Base-by-base conservation (phyloP, 1,140 invertebrate species). In the Ditylenchus dipsaci region DNA sequence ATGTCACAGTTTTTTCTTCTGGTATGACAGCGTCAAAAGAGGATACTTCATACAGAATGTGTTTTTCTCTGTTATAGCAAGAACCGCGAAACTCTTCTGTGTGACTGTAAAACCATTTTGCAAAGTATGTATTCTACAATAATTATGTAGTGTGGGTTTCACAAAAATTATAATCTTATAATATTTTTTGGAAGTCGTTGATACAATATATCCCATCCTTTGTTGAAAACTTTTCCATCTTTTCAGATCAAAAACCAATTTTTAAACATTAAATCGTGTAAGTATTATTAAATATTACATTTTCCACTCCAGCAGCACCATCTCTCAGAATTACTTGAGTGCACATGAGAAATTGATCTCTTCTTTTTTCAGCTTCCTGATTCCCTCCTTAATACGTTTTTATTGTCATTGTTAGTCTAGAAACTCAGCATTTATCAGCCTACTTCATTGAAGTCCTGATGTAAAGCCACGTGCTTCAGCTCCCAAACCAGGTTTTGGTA, bases 321-420 rank as follows among this genome's bases (percentile, higher is more conserved):
- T 85, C 84, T 9, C 86, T 79, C 8, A 91, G 84, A 72, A 91
- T 78, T 13, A 21, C 85, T 75, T 88, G 87, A 86, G 91, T 90
- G 17, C 74, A 86, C 49, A 87, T 86, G 85, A 92, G 88, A 81
- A 93, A 91, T 33, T 87, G 86, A 67, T 88, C 86, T 30, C 93
- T 83, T 59, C 89, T 87, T 53, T 87, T 59, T 88, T 87, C 64
- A 93, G 84, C 74, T 68, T 43, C 63, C 76, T 75, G 77, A 85
- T 80, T 21, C 66, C 68, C 45, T 82, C 79, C 84, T 85, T 69
- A 23, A 82, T 75, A 42, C 17, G n/a, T n/a, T n/a, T n/a, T n/a
- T n/a, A n/a, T n/a, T n/a, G n/a, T 15, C n/a, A 7, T 21, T 8
- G 3, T 21, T 53, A 7, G 29, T 61, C 13, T 33, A 8, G n/a